A percentile compares a stretch with the other conserved stretches of the same genome.
Conservation (phyloP, 2,113 vertebrate species). For the Dolichotis patagonum region DNA sequence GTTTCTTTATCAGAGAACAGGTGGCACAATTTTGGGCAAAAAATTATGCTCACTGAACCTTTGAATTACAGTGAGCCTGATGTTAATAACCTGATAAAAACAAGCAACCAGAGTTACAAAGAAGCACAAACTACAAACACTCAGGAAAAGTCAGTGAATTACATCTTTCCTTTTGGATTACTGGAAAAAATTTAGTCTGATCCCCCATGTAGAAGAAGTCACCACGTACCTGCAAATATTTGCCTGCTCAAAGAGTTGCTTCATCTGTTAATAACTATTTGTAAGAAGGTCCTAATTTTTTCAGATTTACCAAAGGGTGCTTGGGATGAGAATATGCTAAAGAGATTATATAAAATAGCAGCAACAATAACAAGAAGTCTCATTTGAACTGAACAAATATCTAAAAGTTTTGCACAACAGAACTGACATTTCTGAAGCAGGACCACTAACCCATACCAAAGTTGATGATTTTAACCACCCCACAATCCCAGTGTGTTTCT, state of each 20-base stretch:
- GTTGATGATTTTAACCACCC: neutral
- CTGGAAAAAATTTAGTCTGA: neutral
- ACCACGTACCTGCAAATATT: neutral
- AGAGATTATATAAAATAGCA: neutral
- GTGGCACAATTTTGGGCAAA: neutral
- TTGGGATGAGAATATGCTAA: neutral
- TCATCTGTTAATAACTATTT: neutral
- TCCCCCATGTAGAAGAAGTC: neutral
- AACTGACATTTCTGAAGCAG: constrained; percentile 8
- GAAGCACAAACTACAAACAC: neutral
- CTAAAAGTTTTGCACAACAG: neutral
- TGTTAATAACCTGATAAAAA: neutral
- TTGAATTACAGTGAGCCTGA: neutral
- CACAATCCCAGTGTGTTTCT: neutral
- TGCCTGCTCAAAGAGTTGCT: neutral
- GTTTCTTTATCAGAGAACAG: neutral
- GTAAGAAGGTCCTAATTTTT: constrained; percentile 8
- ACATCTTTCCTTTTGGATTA: neutral
- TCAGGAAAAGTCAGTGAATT: neutral
- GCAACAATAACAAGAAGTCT: neutral
- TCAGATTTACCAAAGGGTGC: neutral
- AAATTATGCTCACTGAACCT: neutral
- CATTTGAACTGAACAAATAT: neutral
- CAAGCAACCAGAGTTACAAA: neutral
- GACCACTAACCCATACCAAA: neutral